Conservation (phyloP, 1,140 invertebrate species). For the Lucilia sericata region DNA sequence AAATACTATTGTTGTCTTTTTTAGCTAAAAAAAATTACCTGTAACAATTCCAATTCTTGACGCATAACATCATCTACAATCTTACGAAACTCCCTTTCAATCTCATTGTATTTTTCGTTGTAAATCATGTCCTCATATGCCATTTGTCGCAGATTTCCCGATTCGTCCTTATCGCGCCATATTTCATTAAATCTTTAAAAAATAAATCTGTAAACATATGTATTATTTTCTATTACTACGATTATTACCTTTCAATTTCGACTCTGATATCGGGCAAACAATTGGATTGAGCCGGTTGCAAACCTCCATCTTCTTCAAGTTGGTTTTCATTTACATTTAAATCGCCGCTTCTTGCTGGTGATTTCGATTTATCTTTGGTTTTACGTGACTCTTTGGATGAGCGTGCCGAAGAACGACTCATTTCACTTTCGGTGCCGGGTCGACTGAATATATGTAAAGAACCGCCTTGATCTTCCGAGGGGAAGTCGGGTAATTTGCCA, state of each 20-base stretch:
- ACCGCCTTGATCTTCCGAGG: conserved; percentile 89
- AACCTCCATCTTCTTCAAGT: conserved; percentile 70
- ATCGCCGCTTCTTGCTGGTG: conserved; percentile 70
- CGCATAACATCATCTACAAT: conserved; percentile 89
- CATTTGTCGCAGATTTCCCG: conserved; percentile 72
- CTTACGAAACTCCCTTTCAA: conserved; percentile 86
- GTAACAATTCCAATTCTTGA: conserved; percentile 83
- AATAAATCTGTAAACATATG: no score
- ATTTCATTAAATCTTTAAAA: conserved; percentile 75
- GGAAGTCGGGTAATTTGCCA: conserved; percentile 91
- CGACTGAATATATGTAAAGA: conserved; percentile 85
- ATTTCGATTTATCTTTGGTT: conserved; percentile 75
- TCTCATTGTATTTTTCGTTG: conserved; percentile 82
- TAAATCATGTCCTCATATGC: conserved; percentile 87
- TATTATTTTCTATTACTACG: no score
- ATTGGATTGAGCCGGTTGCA: conserved; percentile 71
- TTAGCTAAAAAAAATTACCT: conserved; percentile 67
- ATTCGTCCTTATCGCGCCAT: conserved; percentile 86
- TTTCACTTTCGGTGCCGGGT: conserved; percentile 79
- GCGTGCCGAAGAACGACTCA: conserved; percentile 80
- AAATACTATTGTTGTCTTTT: background rate
- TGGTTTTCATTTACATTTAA: conserved; percentile 72
- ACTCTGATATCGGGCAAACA: conserved; percentile 73
- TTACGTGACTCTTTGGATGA: conserved; percentile 84
- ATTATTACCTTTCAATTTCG: conserved; percentile 72